Conservation (phyloP, 2,113 vertebrate genomes). For the Cyanocitta stelleri region DNA sequence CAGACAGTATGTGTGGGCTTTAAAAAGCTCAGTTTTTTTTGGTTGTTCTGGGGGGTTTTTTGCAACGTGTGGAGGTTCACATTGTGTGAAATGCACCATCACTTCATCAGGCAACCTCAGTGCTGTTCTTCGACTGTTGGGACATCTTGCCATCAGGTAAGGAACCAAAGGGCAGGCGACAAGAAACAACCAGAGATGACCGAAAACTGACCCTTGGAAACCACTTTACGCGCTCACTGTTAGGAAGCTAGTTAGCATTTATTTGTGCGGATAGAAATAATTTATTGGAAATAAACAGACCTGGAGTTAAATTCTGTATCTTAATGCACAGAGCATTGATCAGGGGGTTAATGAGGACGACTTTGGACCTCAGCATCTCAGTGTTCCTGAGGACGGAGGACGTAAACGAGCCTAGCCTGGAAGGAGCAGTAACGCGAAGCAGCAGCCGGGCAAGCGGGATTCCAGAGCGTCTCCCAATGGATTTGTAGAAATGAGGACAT, state of each 20-base stretch:
- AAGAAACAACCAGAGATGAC: background rate
- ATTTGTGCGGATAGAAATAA: background rate
- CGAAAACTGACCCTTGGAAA: background rate
- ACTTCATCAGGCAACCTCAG: background rate
- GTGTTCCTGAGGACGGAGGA: rapidly evolving
- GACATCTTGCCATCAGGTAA: background rate
- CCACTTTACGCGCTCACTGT: rapidly evolving
- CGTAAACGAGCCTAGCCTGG: rapidly evolving
- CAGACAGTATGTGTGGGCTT: background rate
- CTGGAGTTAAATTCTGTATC: background rate
- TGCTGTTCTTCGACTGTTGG: rapidly evolving
- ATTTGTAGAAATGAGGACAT: rapidly evolving
- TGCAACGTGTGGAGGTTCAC: rapidly evolving
- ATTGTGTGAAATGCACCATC: rapidly evolving
- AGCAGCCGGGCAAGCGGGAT: rapidly evolving
- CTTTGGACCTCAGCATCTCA: rapidly evolving
- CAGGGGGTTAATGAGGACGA: too few species aligned
- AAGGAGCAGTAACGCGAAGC: rapidly evolving
- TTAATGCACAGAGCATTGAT: background rate
- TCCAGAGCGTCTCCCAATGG: rapidly evolving
- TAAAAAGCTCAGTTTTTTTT: background rate
- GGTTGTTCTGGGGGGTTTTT: background rate
- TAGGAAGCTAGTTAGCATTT: background rate
- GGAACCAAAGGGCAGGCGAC: rapidly evolving
- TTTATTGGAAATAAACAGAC: rapidly evolving